Evolutionary conservation across 1,140 invertebrate genomes (phyloP).

Genomic region (Zaprionus gabonicus): DNA sequence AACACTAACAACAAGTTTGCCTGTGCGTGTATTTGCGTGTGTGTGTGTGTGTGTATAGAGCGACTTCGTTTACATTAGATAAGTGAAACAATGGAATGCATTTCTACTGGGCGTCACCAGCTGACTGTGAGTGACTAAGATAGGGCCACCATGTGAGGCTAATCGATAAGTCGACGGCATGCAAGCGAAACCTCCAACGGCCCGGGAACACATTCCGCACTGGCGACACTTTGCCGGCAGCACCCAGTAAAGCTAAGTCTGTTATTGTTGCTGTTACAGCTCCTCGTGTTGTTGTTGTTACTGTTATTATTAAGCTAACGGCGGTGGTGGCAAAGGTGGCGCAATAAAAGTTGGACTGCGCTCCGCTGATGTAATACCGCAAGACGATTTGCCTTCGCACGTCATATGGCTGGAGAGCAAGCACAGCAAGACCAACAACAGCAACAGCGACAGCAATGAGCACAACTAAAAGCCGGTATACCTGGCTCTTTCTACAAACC

Average conservation of each 20-base stretch:
- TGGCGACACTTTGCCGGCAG: slow-evolving; percentile 67
- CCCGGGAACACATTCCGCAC: slow-evolving; percentile 52
- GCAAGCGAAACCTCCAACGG: slow-evolving; percentile 42
- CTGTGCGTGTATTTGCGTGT: neutral
- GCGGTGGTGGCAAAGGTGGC: slow-evolving; percentile 43
- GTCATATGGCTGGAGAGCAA: slow-evolving; percentile 57
- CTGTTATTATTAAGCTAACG: slow-evolving; percentile 15
- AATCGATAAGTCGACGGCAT: slow-evolving; percentile 59
- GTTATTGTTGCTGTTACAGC: slow-evolving; percentile 26
- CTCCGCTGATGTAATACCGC: slow-evolving; percentile 80
- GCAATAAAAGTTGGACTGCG: slow-evolving; percentile 69
- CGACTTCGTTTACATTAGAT: slow-evolving; percentile 42
- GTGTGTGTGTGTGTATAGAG: slow-evolving; percentile 1
- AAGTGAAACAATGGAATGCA: slow-evolving; percentile 47
- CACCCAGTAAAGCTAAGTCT: slow-evolving; percentile 35
- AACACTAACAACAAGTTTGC: slow-evolving; percentile 45
- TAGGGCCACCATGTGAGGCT: slow-evolving; percentile 29
- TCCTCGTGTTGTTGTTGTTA: slow-evolving; percentile 14
- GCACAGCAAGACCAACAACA: neutral
- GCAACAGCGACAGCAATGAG: slow-evolving; percentile 50
- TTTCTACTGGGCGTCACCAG: slow-evolving; percentile 40
- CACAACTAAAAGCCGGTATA: slow-evolving; percentile 64
- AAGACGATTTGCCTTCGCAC: slow-evolving; percentile 72
- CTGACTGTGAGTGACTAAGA: slow-evolving; percentile 46
- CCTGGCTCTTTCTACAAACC: slow-evolving; percentile 10